These are phyloP conservation scores for Pantherophis alleghaniensis DNA, from an alignment of 2,797 vertebrate species.

Conservation along the genomic window DNA sequence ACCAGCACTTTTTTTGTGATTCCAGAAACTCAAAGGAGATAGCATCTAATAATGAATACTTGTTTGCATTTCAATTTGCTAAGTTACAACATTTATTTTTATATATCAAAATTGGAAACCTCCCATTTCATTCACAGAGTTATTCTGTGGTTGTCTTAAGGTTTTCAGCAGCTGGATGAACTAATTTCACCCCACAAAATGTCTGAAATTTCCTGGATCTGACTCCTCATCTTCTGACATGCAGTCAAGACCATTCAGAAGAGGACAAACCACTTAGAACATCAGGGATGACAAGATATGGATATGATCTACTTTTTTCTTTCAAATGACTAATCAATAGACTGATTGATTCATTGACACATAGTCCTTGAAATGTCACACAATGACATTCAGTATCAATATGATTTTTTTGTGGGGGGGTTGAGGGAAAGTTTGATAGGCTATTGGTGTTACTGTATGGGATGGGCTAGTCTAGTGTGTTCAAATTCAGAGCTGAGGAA, in stretches of 20 bases:
- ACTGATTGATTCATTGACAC: neutral
- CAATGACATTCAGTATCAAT: neutral
- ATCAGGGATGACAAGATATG: too few relatives aligned
- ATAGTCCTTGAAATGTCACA: neutral
- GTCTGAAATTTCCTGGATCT: neutral
- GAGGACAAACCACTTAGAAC: neutral
- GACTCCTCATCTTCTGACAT: neutral
- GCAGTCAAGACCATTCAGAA: neutral
- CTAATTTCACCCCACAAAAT: neutral
- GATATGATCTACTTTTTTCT: neutral
- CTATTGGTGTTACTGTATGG: neutral
- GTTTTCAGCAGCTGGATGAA: neutral
- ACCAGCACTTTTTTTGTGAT: neutral
- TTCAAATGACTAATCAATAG: neutral
- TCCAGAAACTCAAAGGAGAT: neutral
- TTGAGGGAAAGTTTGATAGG: neutral
- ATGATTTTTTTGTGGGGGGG: too few relatives aligned
- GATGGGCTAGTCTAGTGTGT: neutral
- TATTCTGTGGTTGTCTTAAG: neutral
- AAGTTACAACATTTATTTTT: neutral
- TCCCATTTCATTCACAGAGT: neutral
- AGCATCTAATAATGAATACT: neutral
- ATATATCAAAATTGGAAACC: neutral
- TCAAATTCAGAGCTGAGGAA: neutral
- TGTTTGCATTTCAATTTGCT: neutral